Conservation (phyloP, 2,888 invertebrate genomes). For the Campoplex capitator region DNA sequence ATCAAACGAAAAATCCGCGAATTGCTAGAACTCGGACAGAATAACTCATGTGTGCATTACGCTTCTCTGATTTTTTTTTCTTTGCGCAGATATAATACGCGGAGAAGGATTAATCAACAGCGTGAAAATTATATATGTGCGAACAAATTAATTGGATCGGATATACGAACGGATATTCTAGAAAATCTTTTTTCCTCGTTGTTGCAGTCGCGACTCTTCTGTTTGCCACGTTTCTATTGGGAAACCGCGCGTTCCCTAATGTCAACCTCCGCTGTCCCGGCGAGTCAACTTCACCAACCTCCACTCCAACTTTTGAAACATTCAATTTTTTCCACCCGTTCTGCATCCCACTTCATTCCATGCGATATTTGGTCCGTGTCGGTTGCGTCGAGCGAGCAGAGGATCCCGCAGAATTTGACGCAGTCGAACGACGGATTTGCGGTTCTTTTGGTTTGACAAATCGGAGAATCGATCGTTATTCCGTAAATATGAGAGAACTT, state of each 20-base stretch:
- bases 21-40: background rate
- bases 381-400: background rate
- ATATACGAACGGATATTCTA: background rate
- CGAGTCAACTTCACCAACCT: background rate
- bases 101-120: background rate
- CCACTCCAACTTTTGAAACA: background rate
- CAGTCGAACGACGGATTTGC: background rate
- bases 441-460: background rate
- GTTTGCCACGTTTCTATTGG: background rate
- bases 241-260: background rate
- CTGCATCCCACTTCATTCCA: background rate
- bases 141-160: conserved; percentile 17
- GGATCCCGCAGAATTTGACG: background rate
- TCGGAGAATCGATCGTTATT: background rate
- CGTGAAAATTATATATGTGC: conserved; percentile 10
- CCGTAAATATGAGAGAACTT: conserved; percentile 1
- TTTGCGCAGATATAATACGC: background rate
- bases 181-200: background rate
- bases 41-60: background rate
- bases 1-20: conserved; percentile 35
- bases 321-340: background rate
- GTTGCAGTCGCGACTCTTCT: background rate
- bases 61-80: background rate
- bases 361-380: background rate
- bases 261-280: background rate